Evolutionary conservation across 2,888 invertebrate species (phyloP), one percentile per base, ranked within the genome.

Genomic region (Apodemia mormo): DNA sequence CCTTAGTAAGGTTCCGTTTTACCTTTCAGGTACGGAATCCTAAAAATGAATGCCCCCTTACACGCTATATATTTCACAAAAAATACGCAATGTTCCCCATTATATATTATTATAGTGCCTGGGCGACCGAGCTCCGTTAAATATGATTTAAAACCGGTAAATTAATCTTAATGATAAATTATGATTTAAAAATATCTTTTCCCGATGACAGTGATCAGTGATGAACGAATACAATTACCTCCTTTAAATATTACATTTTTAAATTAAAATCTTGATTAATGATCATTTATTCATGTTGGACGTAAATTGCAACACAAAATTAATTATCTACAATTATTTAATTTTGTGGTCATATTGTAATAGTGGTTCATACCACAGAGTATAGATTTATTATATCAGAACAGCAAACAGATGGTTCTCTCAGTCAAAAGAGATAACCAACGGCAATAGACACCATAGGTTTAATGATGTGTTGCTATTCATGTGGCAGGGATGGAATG

Each of bases 211-310:
- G 58, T 58, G 58, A 58, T 58, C 12, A 58, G 58, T 58, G 58
- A 58, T 58, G 58, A 30, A 58, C 4, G 58, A 58, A 58, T 58
- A 30, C 30, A 30, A 30, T 40, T 40, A 40, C 9, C 58, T 58
- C 10, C 29, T 30, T 58, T 54, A 22, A 54, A 45, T 54, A 58
- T 29, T 58, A 5, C 58, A 30, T 30, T 58, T 58, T 58, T 58
- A 58, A 58, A 58, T 58, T 58, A 58, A 58, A 58, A 58, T 58
- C 30, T 29, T 58, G 58, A 58, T 58, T 58, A 29, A 58, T 58
- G 58, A 58, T 58, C 30, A 30, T 30, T 30, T 58, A 10, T 30
- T 58, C 29, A 9, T 58, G 22, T 58, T 61, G 1, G 29, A 14
- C 30, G 6, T 61, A 61, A 61, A 61, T 61, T 61, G 30, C 61